Base-by-base conservation (phyloP, 2,797 vertebrate species). In the Sebastes glaucus region DNA sequence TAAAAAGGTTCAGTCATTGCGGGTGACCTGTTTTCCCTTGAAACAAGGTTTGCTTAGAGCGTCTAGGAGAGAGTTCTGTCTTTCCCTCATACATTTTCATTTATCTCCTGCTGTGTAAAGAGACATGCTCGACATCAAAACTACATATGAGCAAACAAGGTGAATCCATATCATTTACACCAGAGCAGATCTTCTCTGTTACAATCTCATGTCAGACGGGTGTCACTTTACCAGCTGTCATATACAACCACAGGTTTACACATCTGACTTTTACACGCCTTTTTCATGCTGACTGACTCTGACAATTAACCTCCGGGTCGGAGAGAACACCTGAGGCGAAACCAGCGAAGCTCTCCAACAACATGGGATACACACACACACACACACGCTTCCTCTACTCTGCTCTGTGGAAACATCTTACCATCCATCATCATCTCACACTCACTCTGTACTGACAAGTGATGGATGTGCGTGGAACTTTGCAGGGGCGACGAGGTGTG, bases 401-500 rank as follows among this genome's bases (percentile, higher is more conserved):
- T 13, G 63, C 71, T 78, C 71, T 62, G 52, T 69, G 46, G 74
- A 89, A 92, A 82, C 81, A 63, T 65, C 67, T 16, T 7, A 67
- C 82, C 73, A 92, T 90, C 85, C 84, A 89, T 94, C 93, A 91
- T 81, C 85, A 77, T 84, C 72, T 84, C 62, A 71, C 81, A 35
- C 76, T 82, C 57, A 22, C 81, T 85, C 76, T 35, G 49, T n/a
- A 11, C 67, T 87, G 92, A 92, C 91, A 91, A 33, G 78, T 93
- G 91, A 94, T 90, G 84, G 78, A 89, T 87, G 88, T 55, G 75
- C 35, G 63, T 16, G 57, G 64, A 81, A 75, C 71, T 82, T 71
- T 83, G 65, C 55, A 23, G 67, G 66, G 62, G 59, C 56, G 56
- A 30, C 59, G 33, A 87, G 64, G 84, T 53, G 72, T 49, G 76